Evolutionary conservation across 1,140 invertebrate species (phyloP), one percentile per base, ranked within the genome.

Genomic region (Zaprionus ghesquierei): DNA sequence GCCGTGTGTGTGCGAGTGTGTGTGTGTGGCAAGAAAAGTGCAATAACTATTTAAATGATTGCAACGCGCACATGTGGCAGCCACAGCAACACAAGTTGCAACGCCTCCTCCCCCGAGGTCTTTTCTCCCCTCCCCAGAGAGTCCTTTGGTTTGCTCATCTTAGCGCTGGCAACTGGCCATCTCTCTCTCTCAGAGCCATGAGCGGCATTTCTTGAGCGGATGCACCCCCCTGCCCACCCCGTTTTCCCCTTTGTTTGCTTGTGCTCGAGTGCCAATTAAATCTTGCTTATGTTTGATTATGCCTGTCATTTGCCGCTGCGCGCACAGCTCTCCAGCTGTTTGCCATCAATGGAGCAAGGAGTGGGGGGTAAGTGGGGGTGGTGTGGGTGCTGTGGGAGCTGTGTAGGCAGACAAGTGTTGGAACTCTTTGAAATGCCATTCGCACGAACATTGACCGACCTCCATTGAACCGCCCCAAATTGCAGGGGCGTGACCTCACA

Each of bases 31-130:
- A 69, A 69, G 64, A 73, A 87, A 86, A 87, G 82, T 87, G 82
- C 82, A 86, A 87, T 87, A 86, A 86, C 82, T 86, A 87, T 86
- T 86, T 86, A 86, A 87, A 86, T 79, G 82, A 86, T 86, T 86
- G 82, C 82, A 69, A 4, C 35, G 53, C 53, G 49, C 66, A 75
- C 72, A 70, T 75, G 72, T 75, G 66, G 54, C 68, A 59, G 54
- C 66, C 66, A 64, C 53, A 63, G 29, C 50, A 38, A 41, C 71
- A 41, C 71, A 64, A 15, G 18, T 44, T n/a, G 20, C n/a, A 12
- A 20, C 25, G 15, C 51, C 33, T 10, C 10, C 5, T 20, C 15
- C 25, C 15, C 29, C 44, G 1, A 8, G 18, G 15, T 2, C 35
- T 9, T 3, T 18, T 8, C 10, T 1, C 31, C 3, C 31, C 12